Conservation (phyloP, 2,888 invertebrate species). For the Sarcophaga carnaria region DNA sequence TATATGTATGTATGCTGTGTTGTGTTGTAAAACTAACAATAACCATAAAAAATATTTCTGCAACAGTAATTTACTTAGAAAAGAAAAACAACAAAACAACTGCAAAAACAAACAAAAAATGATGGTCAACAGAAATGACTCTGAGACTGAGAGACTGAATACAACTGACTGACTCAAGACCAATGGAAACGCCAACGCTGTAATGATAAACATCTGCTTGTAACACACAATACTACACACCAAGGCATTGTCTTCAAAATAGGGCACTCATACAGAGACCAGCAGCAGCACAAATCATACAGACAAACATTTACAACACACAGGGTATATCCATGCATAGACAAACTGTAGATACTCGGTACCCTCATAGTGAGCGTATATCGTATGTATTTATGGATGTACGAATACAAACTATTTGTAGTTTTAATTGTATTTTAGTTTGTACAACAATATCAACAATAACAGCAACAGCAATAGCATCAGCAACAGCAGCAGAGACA, state of each 20-base stretch:
- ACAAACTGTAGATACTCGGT: not conserved
- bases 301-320: slow-evolving; percentile 9
- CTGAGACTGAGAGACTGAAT: too few species aligned
- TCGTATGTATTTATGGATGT: not conserved
- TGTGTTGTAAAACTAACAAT: too few species aligned
- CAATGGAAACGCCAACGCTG: not conserved
- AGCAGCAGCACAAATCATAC: not conserved
- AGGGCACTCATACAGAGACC: not conserved
- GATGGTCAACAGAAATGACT: too few species aligned
- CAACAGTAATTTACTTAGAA: too few species aligned
- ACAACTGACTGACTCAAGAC: not conserved
- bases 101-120: not conserved
- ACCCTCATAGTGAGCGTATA: not conserved
- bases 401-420: not conserved
- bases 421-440: too few species aligned
- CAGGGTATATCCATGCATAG: not conserved
- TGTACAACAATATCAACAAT: too few species aligned
- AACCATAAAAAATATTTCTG: too few species aligned
- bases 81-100: not conserved
- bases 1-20: not conserved
- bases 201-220: slow-evolving; percentile 9
- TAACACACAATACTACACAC: not conserved
- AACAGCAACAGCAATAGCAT: too few species aligned
- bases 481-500: too few species aligned
- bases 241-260: not conserved